phyloP scores from a whole-genome alignment of 2,888 invertebrate genomes.

The Melanostoma scalare region DNA sequence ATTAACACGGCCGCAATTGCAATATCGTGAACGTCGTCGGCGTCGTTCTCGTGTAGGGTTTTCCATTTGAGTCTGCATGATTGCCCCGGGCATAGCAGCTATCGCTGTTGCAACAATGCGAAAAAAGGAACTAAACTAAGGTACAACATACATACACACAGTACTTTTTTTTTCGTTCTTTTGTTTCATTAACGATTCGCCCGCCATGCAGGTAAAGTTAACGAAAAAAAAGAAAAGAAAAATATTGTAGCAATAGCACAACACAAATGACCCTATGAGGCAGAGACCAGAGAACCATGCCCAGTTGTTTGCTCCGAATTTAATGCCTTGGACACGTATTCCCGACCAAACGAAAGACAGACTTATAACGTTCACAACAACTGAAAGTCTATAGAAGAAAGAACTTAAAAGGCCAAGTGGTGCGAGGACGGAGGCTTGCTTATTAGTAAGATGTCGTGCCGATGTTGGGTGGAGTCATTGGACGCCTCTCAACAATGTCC shows the following conservation, averaged over 20 bases:
- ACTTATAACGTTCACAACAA: conserved; percentile 20
- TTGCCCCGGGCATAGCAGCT: conserved; percentile 40
- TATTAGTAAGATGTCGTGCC: conserved; percentile 54
- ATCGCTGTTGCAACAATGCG: conserved; percentile 41
- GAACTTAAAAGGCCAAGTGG: conserved; percentile 11
- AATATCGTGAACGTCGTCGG: conserved; percentile 17
- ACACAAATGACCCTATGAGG: conserved; percentile 60
- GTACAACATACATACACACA: conserved; percentile 47
- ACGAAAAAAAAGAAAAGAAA: conserved; percentile 17
- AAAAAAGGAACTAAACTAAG: conserved; percentile 44
- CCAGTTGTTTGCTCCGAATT: conserved; percentile 66
- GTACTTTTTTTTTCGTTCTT: conserved; percentile 47
- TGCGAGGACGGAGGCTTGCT: conserved; percentile 39
- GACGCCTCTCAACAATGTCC: conserved; percentile 66
- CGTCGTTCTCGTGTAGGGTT: conserved; percentile 20
- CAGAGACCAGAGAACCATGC: conserved; percentile 58
- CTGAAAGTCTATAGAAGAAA: conserved; percentile 19
- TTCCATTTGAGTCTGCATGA: conserved; percentile 39
- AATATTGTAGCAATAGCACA: conserved; percentile 45
- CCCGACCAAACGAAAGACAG: conserved; percentile 32
- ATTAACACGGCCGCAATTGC: conserved; percentile 36
- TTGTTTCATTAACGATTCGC: conserved; percentile 44
- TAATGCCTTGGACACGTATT: conserved; percentile 64
- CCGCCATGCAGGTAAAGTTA: conserved; percentile 29
- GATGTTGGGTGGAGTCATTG: conserved; percentile 69